phyloP scores from a whole-genome alignment of 2,888 invertebrate species.

The Eurois occulta region DNA sequence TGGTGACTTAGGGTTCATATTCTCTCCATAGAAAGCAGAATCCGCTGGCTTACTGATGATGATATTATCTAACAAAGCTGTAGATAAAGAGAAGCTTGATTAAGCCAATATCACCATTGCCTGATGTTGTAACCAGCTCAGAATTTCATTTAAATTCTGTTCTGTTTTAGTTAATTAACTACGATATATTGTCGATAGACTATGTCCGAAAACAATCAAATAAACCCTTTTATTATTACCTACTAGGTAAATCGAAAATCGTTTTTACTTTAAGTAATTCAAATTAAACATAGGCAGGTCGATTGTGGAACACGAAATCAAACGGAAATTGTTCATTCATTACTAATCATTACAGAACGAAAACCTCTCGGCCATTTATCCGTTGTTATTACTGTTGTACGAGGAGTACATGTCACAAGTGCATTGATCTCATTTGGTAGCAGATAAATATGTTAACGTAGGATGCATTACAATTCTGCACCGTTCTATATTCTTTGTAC shows the following conservation, averaged over 20 bases:
- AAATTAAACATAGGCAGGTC: neutral
- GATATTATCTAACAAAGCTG: neutral
- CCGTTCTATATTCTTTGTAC: slow-evolving; percentile 3
- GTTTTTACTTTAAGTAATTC: too few relatives aligned
- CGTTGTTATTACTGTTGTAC: slow-evolving; percentile 12
- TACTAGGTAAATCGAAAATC: neutral
- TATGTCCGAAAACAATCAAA: too few relatives aligned
- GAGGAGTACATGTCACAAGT: neutral
- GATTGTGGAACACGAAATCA: neutral
- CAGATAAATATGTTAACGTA: slow-evolving; percentile 9
- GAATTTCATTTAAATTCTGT: neutral
- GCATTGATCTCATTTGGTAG: slow-evolving; percentile 20
- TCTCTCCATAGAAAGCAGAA: neutral
- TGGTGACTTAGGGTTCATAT: neutral
- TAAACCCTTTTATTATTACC: neutral
- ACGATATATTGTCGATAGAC: neutral
- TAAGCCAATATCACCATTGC: neutral
- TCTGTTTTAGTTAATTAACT: neutral
- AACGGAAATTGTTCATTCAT: neutral
- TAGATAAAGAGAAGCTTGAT: too few relatives aligned
- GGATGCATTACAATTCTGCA: neutral
- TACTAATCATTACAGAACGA: neutral
- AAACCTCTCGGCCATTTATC: slow-evolving; percentile 2
- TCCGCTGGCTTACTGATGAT: neutral
- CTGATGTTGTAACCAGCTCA: too few relatives aligned